phyloP scores from a whole-genome alignment of 2,797 vertebrate genomes.

The Apodemus agrarius region DNA sequence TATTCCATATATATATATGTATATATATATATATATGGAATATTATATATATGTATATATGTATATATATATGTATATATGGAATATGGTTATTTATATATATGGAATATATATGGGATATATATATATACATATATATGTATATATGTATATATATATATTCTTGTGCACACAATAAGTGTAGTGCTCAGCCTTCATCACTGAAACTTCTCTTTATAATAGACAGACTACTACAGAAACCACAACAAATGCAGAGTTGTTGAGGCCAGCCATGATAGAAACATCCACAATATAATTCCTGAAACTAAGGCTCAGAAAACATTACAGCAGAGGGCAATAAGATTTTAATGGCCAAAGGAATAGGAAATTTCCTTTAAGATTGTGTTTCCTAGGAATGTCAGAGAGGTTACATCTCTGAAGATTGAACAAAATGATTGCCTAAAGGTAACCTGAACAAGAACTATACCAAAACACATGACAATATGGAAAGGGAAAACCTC shows the following conservation, averaged over 20 bases:
- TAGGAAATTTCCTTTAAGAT: neutral
- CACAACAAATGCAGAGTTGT: neutral
- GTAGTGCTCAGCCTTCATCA: too few relatives aligned
- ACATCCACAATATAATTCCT: too few relatives aligned
- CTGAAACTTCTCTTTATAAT: neutral
- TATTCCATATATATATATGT: neutral
- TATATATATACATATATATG: too few relatives aligned
- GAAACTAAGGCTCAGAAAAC: neutral
- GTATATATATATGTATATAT: too few relatives aligned
- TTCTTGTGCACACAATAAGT: neutral
- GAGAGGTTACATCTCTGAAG: too few relatives aligned
- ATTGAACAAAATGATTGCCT: neutral
- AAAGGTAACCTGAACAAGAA: neutral
- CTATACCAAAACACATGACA: neutral
- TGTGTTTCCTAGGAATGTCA: neutral
- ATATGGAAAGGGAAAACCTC: neutral
- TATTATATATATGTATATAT: too few relatives aligned
- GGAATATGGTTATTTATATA: too few relatives aligned
- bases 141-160: neutral
- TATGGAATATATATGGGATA: too few relatives aligned
- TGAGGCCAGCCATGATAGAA: neutral
- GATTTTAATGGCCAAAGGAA: neutral
- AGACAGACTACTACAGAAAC: neutral
- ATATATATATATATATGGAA: too few relatives aligned
- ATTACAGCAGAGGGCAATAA: neutral